These are phyloP conservation scores for Dyspetes luteomarginatus DNA, from an alignment of 2,888 invertebrate species.

Conservation along the genomic window DNA sequence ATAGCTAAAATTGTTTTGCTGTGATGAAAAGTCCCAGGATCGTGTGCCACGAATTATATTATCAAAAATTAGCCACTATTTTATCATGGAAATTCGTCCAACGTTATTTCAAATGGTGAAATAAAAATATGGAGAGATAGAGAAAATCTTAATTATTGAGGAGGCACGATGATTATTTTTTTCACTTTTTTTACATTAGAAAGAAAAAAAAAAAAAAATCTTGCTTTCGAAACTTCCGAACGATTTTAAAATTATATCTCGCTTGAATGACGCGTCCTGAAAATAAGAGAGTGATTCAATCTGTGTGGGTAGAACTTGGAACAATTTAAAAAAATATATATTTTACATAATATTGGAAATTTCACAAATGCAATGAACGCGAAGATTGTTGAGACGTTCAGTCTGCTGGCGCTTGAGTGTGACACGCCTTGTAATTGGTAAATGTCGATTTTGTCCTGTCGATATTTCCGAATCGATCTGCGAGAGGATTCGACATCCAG, in stretches of 20 bases:
- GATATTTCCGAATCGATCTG: constrained; percentile 54
- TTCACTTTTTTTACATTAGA: too few species aligned
- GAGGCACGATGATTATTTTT: too few species aligned
- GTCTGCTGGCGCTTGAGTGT: constrained; percentile 4
- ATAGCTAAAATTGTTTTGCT: neutral
- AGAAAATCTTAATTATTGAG: too few species aligned
- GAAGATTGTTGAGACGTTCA: constrained; percentile 22
- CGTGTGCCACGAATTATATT: neutral
- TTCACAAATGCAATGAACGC: constrained; percentile 23
- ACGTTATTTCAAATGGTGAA: neutral
- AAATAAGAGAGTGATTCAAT: neutral
- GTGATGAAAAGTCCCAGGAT: neutral
- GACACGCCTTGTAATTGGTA: constrained; percentile 47
- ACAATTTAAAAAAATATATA: too few species aligned
- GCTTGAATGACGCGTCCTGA: too few species aligned
- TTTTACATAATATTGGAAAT: neutral
- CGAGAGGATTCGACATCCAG: constrained; percentile 19
- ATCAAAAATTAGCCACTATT: too few species aligned
- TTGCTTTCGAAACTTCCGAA: too few species aligned
- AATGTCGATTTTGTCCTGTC: constrained; percentile 44
- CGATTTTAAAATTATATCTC: too few species aligned
- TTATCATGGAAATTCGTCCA: too few species aligned
- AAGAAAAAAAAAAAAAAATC: too few species aligned
- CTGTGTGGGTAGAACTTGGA: neutral
- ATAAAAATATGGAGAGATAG: neutral